These are phyloP conservation scores for Saccostrea echinata DNA, from an alignment of 1,140 invertebrate genomes.

Conservation along the genomic window DNA sequence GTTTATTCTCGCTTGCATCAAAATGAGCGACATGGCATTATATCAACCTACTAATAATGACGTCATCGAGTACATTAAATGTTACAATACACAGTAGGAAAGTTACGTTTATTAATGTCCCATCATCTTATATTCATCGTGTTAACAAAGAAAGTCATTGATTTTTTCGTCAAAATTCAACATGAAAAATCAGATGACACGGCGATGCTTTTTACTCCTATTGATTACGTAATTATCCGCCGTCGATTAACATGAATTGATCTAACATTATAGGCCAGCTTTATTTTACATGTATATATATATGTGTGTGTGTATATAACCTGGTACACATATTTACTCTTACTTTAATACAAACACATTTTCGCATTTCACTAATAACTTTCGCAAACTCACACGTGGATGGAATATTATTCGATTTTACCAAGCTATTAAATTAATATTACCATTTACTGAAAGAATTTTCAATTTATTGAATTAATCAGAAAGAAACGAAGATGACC, in stretches of 20 bases:
- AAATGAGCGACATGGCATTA: neutral
- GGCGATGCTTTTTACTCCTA: neutral
- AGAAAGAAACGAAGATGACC: neutral
- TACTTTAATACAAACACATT: conserved; percentile 15
- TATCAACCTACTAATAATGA: neutral
- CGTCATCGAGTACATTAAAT: neutral
- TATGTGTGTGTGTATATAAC: conserved; percentile 3
- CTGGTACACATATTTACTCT: neutral
- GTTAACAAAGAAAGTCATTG: neutral
- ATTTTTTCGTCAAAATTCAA: conserved; percentile 16
- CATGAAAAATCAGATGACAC: neutral
- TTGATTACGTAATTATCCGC: neutral
- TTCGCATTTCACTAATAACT: conserved; percentile 16
- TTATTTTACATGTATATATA: neutral
- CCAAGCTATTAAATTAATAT: neutral
- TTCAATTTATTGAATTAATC: conserved; percentile 16
- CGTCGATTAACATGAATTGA: neutral
- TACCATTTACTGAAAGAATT: no score
- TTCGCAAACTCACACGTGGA: conserved; percentile 16
- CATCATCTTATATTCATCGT: neutral
- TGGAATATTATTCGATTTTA: conserved; percentile 2
- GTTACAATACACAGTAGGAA: neutral
- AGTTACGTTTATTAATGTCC: neutral
- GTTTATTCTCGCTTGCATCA: neutral
- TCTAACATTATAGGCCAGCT: neutral